Conservation (phyloP, 2,888 invertebrate species). For the Drosophila histrio region DNA sequence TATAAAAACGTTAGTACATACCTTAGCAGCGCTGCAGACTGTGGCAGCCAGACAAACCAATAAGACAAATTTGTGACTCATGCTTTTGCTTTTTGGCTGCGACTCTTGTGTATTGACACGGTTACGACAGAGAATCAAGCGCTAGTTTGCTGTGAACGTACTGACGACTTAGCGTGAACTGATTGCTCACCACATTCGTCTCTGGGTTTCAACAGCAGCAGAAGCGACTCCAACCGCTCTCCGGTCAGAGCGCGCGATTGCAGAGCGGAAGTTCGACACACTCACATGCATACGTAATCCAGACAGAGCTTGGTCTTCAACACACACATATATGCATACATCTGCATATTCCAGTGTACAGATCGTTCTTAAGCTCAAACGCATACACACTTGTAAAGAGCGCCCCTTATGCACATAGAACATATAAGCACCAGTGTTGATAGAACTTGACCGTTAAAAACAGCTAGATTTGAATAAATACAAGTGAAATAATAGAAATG, state of each 20-base stretch:
- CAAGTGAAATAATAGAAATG: too few species aligned
- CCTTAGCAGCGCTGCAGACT: constrained; percentile 67
- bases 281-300: constrained; percentile 33
- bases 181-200: constrained; percentile 38
- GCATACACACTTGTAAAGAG: background rate
- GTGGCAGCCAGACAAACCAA: constrained; percentile 56
- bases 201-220: constrained; percentile 9
- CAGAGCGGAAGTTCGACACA: constrained; percentile 41
- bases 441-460: too few species aligned
- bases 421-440: too few species aligned
- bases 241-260: constrained; percentile 42
- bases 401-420: background rate
- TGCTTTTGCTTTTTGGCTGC: constrained; percentile 39
- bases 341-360: constrained; percentile 28
- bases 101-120: constrained; percentile 18
- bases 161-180: constrained; percentile 61
- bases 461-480: too few species aligned
- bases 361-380: constrained; percentile 32
- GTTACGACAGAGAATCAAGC: constrained; percentile 22
- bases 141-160: constrained; percentile 49
- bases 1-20: constrained; percentile 43
- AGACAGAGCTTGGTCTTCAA: constrained; percentile 21
- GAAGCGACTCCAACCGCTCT: constrained; percentile 34
- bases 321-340: background rate
- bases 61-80: constrained; percentile 69